Conservation (phyloP, 1,140 invertebrate species). For the Drosophila ananassae region DNA sequence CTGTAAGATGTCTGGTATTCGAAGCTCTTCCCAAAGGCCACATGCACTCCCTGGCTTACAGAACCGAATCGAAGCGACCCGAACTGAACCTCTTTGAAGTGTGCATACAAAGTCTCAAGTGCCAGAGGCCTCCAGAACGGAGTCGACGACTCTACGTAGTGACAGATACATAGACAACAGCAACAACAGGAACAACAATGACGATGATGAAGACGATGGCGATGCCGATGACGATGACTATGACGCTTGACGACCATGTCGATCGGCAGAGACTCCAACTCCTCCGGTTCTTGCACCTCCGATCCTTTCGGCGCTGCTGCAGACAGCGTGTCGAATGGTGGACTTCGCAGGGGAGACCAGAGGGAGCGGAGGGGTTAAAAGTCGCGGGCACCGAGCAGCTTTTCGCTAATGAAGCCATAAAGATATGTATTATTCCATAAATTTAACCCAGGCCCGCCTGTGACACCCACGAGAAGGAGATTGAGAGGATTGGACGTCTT, state of each 20-base stretch:
- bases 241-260: slow-evolving; percentile 60
- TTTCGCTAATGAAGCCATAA: slow-evolving; percentile 82
- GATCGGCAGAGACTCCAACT: slow-evolving; percentile 14
- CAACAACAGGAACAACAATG: slow-evolving; percentile 15
- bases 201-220: slow-evolving; percentile 22
- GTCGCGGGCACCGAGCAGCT: slow-evolving; percentile 34
- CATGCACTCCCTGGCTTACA: neutral
- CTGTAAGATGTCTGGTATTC: slow-evolving; percentile 4
- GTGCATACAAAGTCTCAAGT: slow-evolving; percentile 71
- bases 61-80: slow-evolving; percentile 43
- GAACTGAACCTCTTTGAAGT: slow-evolving; percentile 71
- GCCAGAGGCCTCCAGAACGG: slow-evolving; percentile 54
- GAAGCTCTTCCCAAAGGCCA: slow-evolving; percentile 3
- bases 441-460: slow-evolving; percentile 58
- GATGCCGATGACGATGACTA: slow-evolving; percentile 40
- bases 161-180: slow-evolving; percentile 58
- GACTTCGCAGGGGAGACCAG: slow-evolving; percentile 5
- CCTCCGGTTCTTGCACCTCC: slow-evolving; percentile 18
- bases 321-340: slow-evolving; percentile 77
- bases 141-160: slow-evolving; percentile 42
- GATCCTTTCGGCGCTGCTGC: slow-evolving; percentile 69
- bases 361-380: slow-evolving; percentile 7
- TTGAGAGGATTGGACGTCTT: slow-evolving; percentile 24
- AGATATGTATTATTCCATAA: slow-evolving; percentile 83
- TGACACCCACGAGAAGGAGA: slow-evolving; percentile 63